These are phyloP conservation scores for Cotesia chilonis DNA, from an alignment of 1,140 invertebrate species.

Conservation along the genomic window DNA sequence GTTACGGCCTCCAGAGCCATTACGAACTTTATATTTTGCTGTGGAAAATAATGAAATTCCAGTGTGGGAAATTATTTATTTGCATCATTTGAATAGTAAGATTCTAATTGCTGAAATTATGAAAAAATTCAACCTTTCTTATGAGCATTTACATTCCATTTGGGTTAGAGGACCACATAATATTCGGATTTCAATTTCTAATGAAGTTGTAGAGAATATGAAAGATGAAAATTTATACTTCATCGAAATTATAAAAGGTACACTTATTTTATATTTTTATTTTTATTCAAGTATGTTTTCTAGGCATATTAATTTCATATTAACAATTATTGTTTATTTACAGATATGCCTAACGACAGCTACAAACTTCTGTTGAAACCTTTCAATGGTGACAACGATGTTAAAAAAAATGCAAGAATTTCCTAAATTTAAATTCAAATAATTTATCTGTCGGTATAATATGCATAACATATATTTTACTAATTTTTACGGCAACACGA, in stretches of 20 bases:
- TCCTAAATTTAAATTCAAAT: no score
- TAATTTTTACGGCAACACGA: no score
- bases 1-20: conserved; percentile 76
- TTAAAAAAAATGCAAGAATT: no score
- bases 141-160: conserved; percentile 71
- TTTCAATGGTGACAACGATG: background rate
- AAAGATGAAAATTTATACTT: conserved; percentile 73
- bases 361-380: conserved; percentile 25
- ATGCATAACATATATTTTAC: no score
- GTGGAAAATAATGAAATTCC: conserved; percentile 68
- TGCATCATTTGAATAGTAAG: conserved; percentile 72
- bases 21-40: conserved; percentile 82
- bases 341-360: conserved; percentile 21
- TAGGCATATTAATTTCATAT: background rate
- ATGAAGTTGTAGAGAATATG: conserved; percentile 76
- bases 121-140: conserved; percentile 67
- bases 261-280: conserved; percentile 23
- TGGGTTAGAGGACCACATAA: conserved; percentile 78
- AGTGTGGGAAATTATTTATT: conserved; percentile 82
- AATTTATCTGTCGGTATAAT: no score
- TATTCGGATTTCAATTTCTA: conserved; percentile 78
- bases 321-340: background rate
- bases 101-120: conserved; percentile 77
- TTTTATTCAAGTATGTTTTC: background rate
- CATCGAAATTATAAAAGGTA: conserved; percentile 68